Evolutionary conservation across 2,113 vertebrate species (phyloP).

Genomic region (Toxotes chatareus): DNA sequence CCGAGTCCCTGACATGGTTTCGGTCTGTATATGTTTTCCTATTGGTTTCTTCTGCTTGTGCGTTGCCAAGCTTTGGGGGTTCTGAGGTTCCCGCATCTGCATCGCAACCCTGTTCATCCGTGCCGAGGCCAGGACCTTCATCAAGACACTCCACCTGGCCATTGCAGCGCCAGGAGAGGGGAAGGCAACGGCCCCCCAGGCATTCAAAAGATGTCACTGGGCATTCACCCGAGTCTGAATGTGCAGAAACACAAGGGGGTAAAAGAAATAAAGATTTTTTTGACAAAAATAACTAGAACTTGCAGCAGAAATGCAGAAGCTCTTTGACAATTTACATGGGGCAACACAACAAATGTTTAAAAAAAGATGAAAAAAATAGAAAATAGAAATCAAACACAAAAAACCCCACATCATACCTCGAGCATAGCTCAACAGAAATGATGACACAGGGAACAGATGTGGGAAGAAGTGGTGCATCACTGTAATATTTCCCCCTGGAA

Average conservation of each 20-base stretch:
- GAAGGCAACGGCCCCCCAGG: conserved; percentile 81
- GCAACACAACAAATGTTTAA: neutral
- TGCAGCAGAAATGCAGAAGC: neutral
- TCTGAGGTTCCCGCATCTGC: neutral
- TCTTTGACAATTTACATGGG: neutral
- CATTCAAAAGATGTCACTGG: conserved; percentile 74
- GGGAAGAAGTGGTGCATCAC: conserved; percentile 82
- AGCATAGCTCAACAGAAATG: conserved; percentile 80
- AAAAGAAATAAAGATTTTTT: neutral
- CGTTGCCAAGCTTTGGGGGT: neutral
- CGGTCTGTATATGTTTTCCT: neutral
- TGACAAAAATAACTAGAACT: fast-evolving
- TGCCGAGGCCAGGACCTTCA: conserved; percentile 77
- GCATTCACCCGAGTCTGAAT: conserved; percentile 73
- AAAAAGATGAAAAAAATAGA: neutral
- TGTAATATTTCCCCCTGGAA: conserved; percentile 83
- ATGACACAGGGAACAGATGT: conserved; percentile 74
- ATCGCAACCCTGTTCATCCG: conserved; percentile 78
- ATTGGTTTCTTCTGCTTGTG: neutral
- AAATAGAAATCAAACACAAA: too few species aligned
- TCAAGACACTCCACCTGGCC: conserved; percentile 85
- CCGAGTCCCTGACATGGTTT: neutral
- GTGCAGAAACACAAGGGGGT: neutral
- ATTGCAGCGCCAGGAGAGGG: conserved; percentile 86
- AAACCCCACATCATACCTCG: conserved; percentile 73